A percentile compares a stretch with the other conserved stretches of the same genome.
Evolutionary conservation across 2,888 invertebrate species (phyloP).

Genomic region (Ophion ellenae): DNA sequence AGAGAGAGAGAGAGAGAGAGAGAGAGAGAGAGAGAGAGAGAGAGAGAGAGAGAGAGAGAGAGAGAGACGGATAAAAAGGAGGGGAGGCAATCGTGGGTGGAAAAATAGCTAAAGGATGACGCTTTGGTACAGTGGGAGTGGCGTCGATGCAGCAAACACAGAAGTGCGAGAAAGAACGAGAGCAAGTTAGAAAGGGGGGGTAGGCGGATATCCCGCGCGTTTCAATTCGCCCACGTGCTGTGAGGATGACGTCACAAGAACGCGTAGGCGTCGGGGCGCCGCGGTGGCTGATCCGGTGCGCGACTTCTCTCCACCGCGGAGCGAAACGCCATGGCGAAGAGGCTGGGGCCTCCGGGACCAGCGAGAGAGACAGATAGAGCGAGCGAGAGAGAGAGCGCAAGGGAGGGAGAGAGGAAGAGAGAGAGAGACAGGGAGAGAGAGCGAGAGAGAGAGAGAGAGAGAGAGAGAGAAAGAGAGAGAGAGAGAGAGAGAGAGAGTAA

Average conservation of each 20-base stretch:
- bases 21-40: background rate
- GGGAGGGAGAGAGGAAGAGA: too few relatives aligned
- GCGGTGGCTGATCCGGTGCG: conserved; percentile 69
- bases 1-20: conserved; percentile 13
- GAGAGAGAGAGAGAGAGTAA: conserved; percentile 70
- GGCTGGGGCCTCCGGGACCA: conserved; percentile 14
- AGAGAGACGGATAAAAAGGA: conserved; percentile 3
- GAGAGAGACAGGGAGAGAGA: too few relatives aligned
- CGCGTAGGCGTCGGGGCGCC: conserved; percentile 84
- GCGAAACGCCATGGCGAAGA: conserved; percentile 71
- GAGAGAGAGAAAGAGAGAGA: too few relatives aligned
- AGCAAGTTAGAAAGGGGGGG: conserved; percentile 60
- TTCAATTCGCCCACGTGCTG: conserved; percentile 82
- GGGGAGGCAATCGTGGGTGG: conserved; percentile 26
- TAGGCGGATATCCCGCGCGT: conserved; percentile 68
- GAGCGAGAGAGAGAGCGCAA: too few relatives aligned
- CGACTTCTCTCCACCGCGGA: background rate
- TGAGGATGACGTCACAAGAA: conserved; percentile 82
- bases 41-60: too few relatives aligned
- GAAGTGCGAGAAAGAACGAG: conserved; percentile 39
- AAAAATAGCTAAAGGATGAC: conserved; percentile 37
- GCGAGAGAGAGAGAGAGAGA: too few relatives aligned
- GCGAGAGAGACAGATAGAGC: conserved; percentile 64
- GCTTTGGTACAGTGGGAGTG: conserved; percentile 34
- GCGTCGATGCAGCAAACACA: conserved; percentile 29